Base-by-base conservation (phyloP, 2,113 vertebrate species). In the Riparia riparia region DNA sequence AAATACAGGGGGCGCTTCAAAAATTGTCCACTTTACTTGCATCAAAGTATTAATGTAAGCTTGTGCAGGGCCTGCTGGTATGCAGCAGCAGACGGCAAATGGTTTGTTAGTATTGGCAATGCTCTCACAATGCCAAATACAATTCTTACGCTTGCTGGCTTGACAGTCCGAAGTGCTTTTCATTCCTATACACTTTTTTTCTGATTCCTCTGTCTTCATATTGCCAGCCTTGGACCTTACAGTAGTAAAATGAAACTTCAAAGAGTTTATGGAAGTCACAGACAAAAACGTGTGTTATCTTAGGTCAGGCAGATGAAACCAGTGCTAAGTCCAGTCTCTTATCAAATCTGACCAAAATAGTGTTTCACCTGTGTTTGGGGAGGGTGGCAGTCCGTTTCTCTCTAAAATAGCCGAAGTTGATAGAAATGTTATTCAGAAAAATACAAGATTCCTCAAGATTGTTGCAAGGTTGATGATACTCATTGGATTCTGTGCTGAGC, bases 51-150 rank as follows among this genome's bases (percentile, higher is more conserved):
- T 57, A 20, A 54, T 4, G 4, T 53, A 34, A 4, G 0, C 86
- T 50, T 86, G 57, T 69, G n/a, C 34, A 11, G 1, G 0, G 44
- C 69, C 42, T 56, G 45, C 50, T 94, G 71, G 37, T 81, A 16
- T 31, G 31, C 50, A 83, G 47, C 2, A 2, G 64, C 73, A 80
- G 63, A 50, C 2, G 0, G 69, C 47, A 90, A 83, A 49, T 34
- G 41, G 28, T 94, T 91, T 94, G 56, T 90, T 89, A 76, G 64
- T 78, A 7, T 53, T 92, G 88, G 64, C 87, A 86, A 1, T 82
- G 66, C 32, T 79, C 29, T 93, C 37, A 7, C 20, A 6, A 90
- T 93, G 86, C 76, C 76, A 90, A 21, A 51, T 66, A 61, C 1
- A 47, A 65, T 93, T 82, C 66, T 93, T 87, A 58, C 0, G 0